A percentile compares a stretch with the other conserved stretches of the same genome.
Conservation (phyloP, 1,140 invertebrate species). For the Ceratina japonica region DNA sequence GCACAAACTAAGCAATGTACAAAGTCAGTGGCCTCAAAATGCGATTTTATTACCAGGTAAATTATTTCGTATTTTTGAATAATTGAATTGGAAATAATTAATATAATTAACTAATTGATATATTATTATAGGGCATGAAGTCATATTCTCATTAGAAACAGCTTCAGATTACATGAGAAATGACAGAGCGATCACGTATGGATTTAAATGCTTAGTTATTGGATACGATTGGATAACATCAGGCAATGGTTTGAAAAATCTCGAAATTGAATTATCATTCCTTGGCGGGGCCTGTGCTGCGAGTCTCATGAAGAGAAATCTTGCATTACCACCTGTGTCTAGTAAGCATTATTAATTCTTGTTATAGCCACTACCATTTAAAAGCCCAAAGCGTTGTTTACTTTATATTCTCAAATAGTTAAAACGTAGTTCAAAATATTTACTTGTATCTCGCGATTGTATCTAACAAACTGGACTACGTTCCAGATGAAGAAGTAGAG, state of each 20-base stretch:
- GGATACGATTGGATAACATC: conserved; percentile 92
- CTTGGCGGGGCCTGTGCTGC: conserved; percentile 94
- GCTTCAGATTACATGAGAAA: conserved; percentile 97
- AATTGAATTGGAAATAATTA: neutral
- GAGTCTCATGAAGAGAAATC: conserved; percentile 92
- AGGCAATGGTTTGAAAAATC: conserved; percentile 84
- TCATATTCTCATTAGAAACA: conserved; percentile 96
- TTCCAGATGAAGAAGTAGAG: conserved; percentile 86
- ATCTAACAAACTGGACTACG: conserved; percentile 18
- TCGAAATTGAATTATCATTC: conserved; percentile 95
- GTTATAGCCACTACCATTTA: too few species aligned
- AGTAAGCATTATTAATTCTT: conserved; percentile 74
- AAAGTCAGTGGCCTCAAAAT: conserved; percentile 91
- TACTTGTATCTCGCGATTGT: neutral
- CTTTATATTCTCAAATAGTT: too few species aligned
- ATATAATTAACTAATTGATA: neutral
- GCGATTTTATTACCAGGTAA: conserved; percentile 91
- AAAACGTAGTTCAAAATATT: neutral
- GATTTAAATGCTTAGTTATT: conserved; percentile 94
- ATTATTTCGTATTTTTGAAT: neutral
- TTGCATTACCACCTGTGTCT: conserved; percentile 85
- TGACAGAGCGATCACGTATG: conserved; percentile 90
- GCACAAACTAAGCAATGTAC: conserved; percentile 83
- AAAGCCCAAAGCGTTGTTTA: too few species aligned
- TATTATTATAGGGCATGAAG: conserved; percentile 87